Evolutionary conservation across 1,140 invertebrate genomes (phyloP), one percentile per base, ranked within the genome.

Genomic region (Pachypeltis micranthus): DNA sequence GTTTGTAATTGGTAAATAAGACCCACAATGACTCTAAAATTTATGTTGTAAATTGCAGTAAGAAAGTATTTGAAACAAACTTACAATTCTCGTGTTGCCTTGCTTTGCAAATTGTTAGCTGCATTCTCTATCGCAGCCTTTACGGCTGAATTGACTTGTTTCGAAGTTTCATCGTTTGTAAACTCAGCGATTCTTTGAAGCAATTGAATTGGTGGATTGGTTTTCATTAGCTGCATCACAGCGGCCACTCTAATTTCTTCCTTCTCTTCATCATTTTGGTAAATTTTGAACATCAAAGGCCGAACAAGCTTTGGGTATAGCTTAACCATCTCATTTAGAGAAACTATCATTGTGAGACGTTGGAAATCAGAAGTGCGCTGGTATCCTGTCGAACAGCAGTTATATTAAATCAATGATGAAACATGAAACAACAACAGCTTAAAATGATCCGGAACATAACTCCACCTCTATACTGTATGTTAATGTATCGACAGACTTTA

Each of bases 131-230:
- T 82, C 2, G 72, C 70, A 39, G 80, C 78, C 67, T 83, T 81
- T 10, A 87, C 78, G 1, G 77, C 78, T 44, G 81, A 74, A 62
- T 78, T 80, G 0, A 87, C 83, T 19, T 85, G 77, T 23, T 76
- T 72, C 67, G 76, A 81, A 0, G 71, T 73, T 67, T 88, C 85
- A 31, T 76, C 69, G 63, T 84, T 79, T 1, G 84, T 86, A 70
- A 79, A 80, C 65, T 80, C 68, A 34, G 85, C 85, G 79, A 88
- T 84, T 31, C 78, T 74, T 71, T 83, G 81, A 66, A 87, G 78
- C 77, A 85, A 82, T 4, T 69, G 71, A 7, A 72, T 67, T 0
- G 82, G 76, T 7, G 85, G 84, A 34, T 79, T 72, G 28, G 79
- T 75, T 47, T 73, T 75, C 72, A 85, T 79, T 28, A 81, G 57